Percentiles rank a stretch among this genome's conserved stretches.
Evolutionary conservation across 2,113 vertebrate species (phyloP).

Genomic region (Rynchops niger): DNA sequence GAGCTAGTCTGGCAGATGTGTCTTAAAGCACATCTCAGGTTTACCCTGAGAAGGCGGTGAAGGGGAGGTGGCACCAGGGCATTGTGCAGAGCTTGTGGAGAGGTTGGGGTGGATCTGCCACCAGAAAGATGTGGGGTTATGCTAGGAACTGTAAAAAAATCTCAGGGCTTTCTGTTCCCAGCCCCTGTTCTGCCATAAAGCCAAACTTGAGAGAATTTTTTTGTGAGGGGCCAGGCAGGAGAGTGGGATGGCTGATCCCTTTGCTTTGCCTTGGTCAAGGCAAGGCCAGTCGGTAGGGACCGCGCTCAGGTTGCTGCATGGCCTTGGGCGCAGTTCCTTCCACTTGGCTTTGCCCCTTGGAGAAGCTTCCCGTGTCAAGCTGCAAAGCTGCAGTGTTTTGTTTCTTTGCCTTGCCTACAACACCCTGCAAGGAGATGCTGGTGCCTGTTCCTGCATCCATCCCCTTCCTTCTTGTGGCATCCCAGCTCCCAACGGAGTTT

Average conservation of each 20-base stretch:
- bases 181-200: background rate
- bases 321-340: background rate
- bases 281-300: background rate
- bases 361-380: background rate
- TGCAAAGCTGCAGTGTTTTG: background rate
- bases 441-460: background rate
- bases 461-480: background rate
- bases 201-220: background rate
- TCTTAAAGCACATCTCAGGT: background rate
- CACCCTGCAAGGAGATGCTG: background rate
- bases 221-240: background rate
- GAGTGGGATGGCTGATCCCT: background rate
- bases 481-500: background rate
- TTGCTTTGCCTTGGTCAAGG: background rate
- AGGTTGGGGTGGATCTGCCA: background rate
- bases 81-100: background rate
- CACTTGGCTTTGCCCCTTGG: background rate
- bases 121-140: background rate
- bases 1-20: background rate
- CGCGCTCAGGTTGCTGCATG: rapidly evolving
- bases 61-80: background rate
- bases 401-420: background rate
- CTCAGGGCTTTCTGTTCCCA: background rate
- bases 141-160: background rate
- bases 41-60: background rate